These are phyloP conservation scores for Takifugu rubripes DNA, from an alignment of 2,797 vertebrate genomes.

Conservation along the genomic window DNA sequence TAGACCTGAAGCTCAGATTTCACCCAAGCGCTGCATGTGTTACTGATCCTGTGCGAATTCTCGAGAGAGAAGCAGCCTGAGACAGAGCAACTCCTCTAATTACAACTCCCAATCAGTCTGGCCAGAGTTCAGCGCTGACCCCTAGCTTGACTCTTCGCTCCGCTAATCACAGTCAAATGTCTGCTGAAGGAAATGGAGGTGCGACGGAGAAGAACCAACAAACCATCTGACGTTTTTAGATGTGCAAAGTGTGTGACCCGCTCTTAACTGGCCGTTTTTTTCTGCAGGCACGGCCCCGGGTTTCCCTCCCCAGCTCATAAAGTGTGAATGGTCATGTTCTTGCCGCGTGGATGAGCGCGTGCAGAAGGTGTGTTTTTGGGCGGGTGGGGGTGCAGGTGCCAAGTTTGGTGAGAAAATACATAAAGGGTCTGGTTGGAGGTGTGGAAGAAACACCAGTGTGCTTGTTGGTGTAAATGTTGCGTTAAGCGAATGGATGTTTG, in stretches of 20 bases:
- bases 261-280: slow-evolving; percentile 19
- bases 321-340: slow-evolving; percentile 61
- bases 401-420: slow-evolving; percentile 67
- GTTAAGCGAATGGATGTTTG: slow-evolving; percentile 10
- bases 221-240: slow-evolving; percentile 60
- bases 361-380: slow-evolving; percentile 51
- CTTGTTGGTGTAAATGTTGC: slow-evolving; percentile 27
- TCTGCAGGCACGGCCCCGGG: slow-evolving; percentile 18
- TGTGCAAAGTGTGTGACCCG: slow-evolving; percentile 51
- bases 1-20: slow-evolving; percentile 54
- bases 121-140: slow-evolving; percentile 57
- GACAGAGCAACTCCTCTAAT: slow-evolving; percentile 69
- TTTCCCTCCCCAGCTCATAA: slow-evolving; percentile 43
- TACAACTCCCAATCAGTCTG: slow-evolving; percentile 70
- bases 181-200: slow-evolving; percentile 58
- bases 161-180: slow-evolving; percentile 63
- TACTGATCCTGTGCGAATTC: slow-evolving; percentile 56
- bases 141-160: slow-evolving; percentile 35
- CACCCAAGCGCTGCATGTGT: slow-evolving; percentile 40
- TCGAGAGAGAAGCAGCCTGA: slow-evolving; percentile 45
- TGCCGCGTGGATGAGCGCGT: slow-evolving; percentile 37
- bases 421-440: slow-evolving; percentile 60
- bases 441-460: slow-evolving; percentile 45
- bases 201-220: slow-evolving; percentile 60
- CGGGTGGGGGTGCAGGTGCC: slow-evolving; percentile 47